Percentiles rank a stretch among this genome's conserved stretches.
Conservation (phyloP, 2,888 invertebrate species). For the Luperina nickerlii region DNA sequence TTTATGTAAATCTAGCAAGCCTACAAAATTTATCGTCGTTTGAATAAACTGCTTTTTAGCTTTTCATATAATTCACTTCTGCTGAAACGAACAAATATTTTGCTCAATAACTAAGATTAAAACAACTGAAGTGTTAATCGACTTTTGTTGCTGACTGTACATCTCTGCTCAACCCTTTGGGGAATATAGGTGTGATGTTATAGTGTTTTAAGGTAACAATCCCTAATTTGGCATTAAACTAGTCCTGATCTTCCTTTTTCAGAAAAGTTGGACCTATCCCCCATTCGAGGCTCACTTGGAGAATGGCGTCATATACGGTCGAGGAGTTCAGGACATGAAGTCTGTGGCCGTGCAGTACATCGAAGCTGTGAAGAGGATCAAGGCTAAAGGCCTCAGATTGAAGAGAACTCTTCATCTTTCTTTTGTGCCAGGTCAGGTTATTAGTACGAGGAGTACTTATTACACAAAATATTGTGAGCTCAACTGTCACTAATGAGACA, state of each 20-base stretch:
- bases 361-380: constrained; percentile 92
- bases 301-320: constrained; percentile 95
- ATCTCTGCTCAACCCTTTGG: not conserved
- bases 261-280: constrained; percentile 97
- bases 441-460: not conserved
- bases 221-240: not conserved
- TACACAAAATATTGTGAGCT: not conserved
- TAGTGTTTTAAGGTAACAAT: not conserved
- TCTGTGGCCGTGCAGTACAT: constrained; percentile 93
- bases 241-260: constrained; percentile 2
- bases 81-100: too few relatives aligned
- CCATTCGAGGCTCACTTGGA: constrained; percentile 97
- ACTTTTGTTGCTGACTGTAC: not conserved
- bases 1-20: not conserved
- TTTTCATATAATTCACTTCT: too few relatives aligned
- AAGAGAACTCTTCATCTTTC: constrained; percentile 92
- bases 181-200: not conserved
- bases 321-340: constrained; percentile 97
- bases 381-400: constrained; percentile 86
- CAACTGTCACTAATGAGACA: too few relatives aligned
- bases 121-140: too few relatives aligned
- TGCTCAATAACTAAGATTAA: too few relatives aligned
- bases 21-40: too few relatives aligned
- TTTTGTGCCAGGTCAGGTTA: constrained; percentile 92
- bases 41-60: too few relatives aligned